Evolutionary conservation across 1,140 invertebrate genomes (phyloP).

Genomic region (Drosophila nigromelanica): DNA sequence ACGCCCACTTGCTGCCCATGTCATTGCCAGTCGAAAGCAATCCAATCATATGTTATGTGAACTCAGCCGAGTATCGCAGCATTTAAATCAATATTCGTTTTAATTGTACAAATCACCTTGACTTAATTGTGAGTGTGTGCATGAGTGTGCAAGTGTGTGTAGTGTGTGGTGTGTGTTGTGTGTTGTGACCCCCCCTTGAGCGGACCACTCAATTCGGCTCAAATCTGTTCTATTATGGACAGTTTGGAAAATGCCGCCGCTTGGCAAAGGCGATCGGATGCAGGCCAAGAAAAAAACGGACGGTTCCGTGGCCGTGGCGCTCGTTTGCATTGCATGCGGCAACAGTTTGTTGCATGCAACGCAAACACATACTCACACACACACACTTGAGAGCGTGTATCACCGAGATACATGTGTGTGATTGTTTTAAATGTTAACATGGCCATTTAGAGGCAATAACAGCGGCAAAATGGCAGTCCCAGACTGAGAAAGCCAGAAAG

Average conservation of each 20-base stretch:
- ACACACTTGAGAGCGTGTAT: slow-evolving; percentile 11
- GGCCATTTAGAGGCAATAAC: slow-evolving; percentile 82
- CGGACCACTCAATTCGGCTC: slow-evolving; percentile 68
- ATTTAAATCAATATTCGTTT: slow-evolving; percentile 80
- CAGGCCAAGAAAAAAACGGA: slow-evolving; percentile 21
- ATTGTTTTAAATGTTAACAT: slow-evolving; percentile 83
- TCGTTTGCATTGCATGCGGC: slow-evolving; percentile 58
- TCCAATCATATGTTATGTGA: slow-evolving; percentile 37
- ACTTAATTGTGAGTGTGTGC: slow-evolving; percentile 64
- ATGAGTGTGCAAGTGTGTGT: background rate
- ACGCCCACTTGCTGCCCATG: slow-evolving; percentile 28
- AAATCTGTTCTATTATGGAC: slow-evolving; percentile 73
- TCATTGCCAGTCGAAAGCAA: slow-evolving; percentile 29
- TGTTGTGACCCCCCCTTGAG: slow-evolving; percentile 16
- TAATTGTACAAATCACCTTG: slow-evolving; percentile 82
- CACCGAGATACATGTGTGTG: slow-evolving; percentile 66
- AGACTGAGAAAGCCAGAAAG: slow-evolving; percentile 67
- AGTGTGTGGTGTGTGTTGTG: slow-evolving; percentile 13
- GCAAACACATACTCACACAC: slow-evolving; percentile 20
- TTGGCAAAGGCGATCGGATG: slow-evolving; percentile 61
- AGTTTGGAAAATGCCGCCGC: slow-evolving; percentile 45
- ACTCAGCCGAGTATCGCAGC: slow-evolving; percentile 47
- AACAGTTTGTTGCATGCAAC: slow-evolving; percentile 70
- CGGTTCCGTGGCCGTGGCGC: slow-evolving; percentile 46
- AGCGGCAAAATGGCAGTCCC: slow-evolving; percentile 79